Evolutionary conservation across 2,888 invertebrate genomes (phyloP).

Genomic region (Helleia helle): DNA sequence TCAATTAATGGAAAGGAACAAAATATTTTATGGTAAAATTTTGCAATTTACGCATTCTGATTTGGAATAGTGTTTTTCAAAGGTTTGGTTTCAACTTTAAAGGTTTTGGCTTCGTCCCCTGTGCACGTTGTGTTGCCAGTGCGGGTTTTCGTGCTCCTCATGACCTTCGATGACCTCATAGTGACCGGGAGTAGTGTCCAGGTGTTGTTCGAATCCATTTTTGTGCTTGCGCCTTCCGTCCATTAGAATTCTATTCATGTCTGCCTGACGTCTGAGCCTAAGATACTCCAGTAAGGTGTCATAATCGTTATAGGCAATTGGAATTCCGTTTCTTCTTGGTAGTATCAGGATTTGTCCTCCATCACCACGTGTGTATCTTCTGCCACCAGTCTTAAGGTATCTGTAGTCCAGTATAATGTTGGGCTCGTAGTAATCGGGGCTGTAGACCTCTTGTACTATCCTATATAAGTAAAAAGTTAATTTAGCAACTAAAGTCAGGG

Average conservation of each 20-base stretch:
- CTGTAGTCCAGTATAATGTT: constrained; percentile 53
- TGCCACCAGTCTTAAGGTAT: constrained; percentile 51
- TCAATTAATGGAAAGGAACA: too few relatives aligned
- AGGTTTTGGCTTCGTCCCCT: too few relatives aligned
- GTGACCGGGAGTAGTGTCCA: neutral
- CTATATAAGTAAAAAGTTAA: constrained; percentile 28
- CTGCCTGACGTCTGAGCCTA: neutral
- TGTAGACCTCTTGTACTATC: constrained; percentile 43
- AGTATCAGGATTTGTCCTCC: constrained; percentile 52
- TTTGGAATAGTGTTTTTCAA: too few relatives aligned
- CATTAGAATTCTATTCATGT: neutral
- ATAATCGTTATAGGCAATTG: constrained; percentile 1
- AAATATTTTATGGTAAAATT: too few relatives aligned
- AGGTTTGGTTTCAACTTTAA: too few relatives aligned
- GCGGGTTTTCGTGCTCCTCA: neutral
- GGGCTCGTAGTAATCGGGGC: constrained; percentile 52
- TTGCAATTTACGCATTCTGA: too few relatives aligned
- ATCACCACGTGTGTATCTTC: constrained; percentile 49
- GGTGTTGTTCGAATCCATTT: constrained; percentile 4
- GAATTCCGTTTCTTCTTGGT: constrained; percentile 5
- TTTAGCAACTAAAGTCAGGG: too few relatives aligned
- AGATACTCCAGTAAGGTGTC: constrained; percentile 7
- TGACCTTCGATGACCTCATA: neutral
- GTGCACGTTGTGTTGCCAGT: too few relatives aligned
- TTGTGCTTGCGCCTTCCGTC: constrained; percentile 1